Base-by-base conservation (phyloP, 2,113 vertebrate genomes). In the Callipepla squamata region DNA sequence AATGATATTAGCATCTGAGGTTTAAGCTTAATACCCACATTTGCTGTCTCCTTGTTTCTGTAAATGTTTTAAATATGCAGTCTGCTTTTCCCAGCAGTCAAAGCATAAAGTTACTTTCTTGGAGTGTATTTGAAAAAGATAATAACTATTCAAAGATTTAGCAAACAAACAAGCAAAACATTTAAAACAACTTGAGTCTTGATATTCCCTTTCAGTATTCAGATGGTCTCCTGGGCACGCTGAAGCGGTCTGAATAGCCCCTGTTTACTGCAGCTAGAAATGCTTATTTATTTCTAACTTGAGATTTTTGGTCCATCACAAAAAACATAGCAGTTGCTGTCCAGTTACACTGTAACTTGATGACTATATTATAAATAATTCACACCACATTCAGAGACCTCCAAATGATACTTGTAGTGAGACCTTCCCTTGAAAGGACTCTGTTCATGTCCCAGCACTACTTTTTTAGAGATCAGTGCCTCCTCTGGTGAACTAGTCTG, bases 21-120 rank as follows among this genome's bases (percentile, higher is more conserved):
- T 77, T 92, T 80, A 88, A 65, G 28, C 10, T 83, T 83, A 81
- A 84, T 76, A 94, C 13, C 6, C 21, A 20, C 13, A 53, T 76
- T 80, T 80, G 79, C 55, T 77, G 59, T 57, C 80, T 92, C 75
- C 74, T 63, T 79, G 38, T 78, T 90, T 93, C 51, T 89, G 18
- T 57, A 91, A 91, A 73, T 21, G 61, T 75, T 95, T 85, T 80
- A 92, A 79, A 89, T 32, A 67, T 1, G 20, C 36, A 91, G 80
- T 20, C 78, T 85, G 61, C 62, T 83, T 78, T 92, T 92, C 80
- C 51, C 30, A 89, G 61, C 51, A 93, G 32, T 28, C 44, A 87
- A 93, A 80, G 23, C 34, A 86, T 1, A 48, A 26, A 57, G 32
- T 40, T 89, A 86, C 91, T 91, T 87, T 45, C 80, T 62, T 80